Conservation (phyloP, 1,140 invertebrate genomes). For the Leptinotarsa texana region DNA sequence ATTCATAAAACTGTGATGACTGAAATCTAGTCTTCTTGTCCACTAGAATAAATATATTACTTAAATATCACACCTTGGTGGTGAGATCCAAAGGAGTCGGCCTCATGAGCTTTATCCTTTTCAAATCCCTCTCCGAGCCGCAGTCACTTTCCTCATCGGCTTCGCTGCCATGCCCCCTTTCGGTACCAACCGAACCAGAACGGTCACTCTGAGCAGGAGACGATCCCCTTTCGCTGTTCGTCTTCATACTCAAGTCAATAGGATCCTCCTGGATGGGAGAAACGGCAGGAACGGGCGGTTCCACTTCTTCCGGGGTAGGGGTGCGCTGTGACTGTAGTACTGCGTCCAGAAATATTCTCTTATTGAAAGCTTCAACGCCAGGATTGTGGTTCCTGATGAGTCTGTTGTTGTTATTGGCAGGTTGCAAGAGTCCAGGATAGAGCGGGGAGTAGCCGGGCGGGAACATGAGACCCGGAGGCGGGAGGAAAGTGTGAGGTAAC, state of each 20-base stretch:
- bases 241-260: slow-evolving; percentile 76
- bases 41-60: no score
- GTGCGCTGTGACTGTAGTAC: slow-evolving; percentile 69
- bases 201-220: slow-evolving; percentile 58
- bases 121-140: slow-evolving; percentile 55
- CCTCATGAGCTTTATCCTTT: slow-evolving; percentile 59
- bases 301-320: slow-evolving; percentile 57
- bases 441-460: slow-evolving; percentile 65
- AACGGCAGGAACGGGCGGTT: slow-evolving; percentile 48
- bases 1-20: no score
- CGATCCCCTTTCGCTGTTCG: slow-evolving; percentile 59
- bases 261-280: slow-evolving; percentile 68
- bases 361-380: slow-evolving; percentile 63
- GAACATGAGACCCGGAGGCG: slow-evolving; percentile 69
- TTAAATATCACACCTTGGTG: slow-evolving; percentile 51
- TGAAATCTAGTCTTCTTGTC: no score
- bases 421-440: slow-evolving; percentile 66
- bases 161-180: slow-evolving; percentile 59
- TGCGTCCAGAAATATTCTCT: slow-evolving; percentile 72
- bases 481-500: slow-evolving; percentile 64
- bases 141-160: slow-evolving; percentile 63
- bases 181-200: slow-evolving; percentile 58
- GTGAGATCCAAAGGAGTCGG: slow-evolving; percentile 72
- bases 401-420: slow-evolving; percentile 64
- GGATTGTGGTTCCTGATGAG: slow-evolving; percentile 57